Percentiles rank a stretch among this genome's conserved stretches.
Conservation (phyloP, 2,797 vertebrate species). For the Spinus pinus region DNA sequence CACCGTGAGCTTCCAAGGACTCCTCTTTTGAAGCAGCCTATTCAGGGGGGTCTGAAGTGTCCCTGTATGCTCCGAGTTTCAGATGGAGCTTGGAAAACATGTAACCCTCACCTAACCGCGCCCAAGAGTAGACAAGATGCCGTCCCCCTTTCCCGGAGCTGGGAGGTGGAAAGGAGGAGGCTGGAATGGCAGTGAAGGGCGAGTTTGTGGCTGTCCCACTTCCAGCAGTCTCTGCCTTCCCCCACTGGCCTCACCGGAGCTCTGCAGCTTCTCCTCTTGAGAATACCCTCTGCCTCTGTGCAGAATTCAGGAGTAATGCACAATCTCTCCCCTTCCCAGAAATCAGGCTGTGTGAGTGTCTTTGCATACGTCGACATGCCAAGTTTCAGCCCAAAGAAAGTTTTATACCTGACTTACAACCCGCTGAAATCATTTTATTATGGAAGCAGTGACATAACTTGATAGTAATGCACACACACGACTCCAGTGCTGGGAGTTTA, state of each 20-base stretch:
- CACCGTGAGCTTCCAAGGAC: neutral
- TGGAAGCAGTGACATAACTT: conserved; percentile 29
- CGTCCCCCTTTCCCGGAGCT: neutral
- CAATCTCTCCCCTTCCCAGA: neutral
- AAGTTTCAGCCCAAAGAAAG: neutral
- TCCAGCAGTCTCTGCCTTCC: neutral
- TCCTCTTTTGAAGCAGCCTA: rapidly evolving
- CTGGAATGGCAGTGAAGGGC: neutral
- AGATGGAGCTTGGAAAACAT: neutral
- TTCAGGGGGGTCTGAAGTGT: neutral
- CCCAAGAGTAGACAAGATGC: rapidly evolving
- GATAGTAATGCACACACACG: neutral
- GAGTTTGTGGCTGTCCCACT: neutral
- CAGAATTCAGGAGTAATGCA: neutral
- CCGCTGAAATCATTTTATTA: neutral
- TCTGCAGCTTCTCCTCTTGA: neutral
- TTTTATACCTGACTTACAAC: conserved; percentile 21
- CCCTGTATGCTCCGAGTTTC: rapidly evolving
- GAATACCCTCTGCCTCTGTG: neutral
- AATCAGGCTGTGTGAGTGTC: neutral
- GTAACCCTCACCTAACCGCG: rapidly evolving
- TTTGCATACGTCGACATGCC: neutral
- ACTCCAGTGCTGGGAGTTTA: neutral
- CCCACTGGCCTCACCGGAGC: neutral
- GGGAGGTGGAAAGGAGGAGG: neutral